phyloP scores from a whole-genome alignment of 2,797 vertebrate genomes.

The Mus minutoides region DNA sequence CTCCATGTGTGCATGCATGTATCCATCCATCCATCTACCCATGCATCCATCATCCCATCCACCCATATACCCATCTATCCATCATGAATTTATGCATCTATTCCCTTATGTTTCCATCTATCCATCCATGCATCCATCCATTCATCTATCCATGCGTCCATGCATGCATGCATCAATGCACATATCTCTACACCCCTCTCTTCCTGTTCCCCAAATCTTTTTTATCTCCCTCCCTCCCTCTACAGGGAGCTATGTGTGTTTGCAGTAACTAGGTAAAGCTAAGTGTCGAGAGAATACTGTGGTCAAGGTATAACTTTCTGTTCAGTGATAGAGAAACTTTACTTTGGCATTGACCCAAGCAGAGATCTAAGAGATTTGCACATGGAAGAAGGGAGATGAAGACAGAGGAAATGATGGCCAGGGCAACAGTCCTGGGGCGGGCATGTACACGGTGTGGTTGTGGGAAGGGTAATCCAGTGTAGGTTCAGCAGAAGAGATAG shows the following conservation, averaged over 20 bases:
- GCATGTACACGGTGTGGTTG: background rate
- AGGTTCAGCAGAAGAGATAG: background rate
- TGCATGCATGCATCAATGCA: background rate
- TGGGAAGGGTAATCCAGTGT: background rate
- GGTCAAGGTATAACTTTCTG: background rate
- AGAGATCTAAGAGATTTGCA: background rate
- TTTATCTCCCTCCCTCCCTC: background rate
- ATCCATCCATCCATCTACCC: background rate
- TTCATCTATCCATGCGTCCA: background rate
- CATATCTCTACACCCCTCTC: background rate
- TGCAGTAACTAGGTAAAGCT: background rate
- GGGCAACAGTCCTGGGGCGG: background rate
- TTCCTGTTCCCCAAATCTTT: background rate
- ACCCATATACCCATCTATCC: background rate
- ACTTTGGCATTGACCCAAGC: background rate
- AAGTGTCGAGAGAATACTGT: background rate
- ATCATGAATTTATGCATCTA: background rate
- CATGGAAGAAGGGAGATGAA: background rate
- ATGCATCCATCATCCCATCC: background rate
- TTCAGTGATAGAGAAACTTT: background rate
- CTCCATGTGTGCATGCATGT: background rate
- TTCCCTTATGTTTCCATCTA: background rate
- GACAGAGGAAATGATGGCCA: background rate
- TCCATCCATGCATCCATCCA: background rate
- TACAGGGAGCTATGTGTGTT: background rate